Evolutionary conservation across 2,113 vertebrate species (phyloP).

Genomic region (Melanotaenia duboulayi): DNA sequence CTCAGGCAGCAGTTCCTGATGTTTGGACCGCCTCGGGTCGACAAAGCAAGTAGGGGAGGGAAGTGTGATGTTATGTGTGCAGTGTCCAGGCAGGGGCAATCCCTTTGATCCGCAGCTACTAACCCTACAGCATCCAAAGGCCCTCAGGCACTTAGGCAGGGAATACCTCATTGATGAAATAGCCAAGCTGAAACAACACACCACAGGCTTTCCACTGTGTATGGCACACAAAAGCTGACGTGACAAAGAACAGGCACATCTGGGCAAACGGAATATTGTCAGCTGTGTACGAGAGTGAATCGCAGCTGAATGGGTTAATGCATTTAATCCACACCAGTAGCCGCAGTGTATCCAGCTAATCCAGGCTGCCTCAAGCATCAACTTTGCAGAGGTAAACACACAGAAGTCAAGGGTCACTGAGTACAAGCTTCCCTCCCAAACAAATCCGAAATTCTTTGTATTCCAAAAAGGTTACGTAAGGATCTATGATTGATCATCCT

Average conservation of each 20-base stretch:
- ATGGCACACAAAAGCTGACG: constrained; percentile 73
- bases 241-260: constrained; percentile 65
- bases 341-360: constrained; percentile 74
- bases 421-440: constrained; percentile 10
- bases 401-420: constrained; percentile 52
- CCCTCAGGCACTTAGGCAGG: constrained; percentile 54
- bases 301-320: constrained; percentile 59
- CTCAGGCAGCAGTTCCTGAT: constrained; percentile 44
- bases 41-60: constrained; percentile 32
- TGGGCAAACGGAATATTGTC: constrained; percentile 35
- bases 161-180: constrained; percentile 67
- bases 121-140: constrained; percentile 50
- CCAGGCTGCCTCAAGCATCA: constrained; percentile 48
- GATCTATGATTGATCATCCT: not conserved
- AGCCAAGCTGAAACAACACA: constrained; percentile 76
- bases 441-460: constrained; percentile 1
- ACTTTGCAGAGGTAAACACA: constrained; percentile 55
- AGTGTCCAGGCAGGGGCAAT: constrained; percentile 59
- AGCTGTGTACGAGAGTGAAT: constrained; percentile 66
- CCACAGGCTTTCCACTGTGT: constrained; percentile 50
- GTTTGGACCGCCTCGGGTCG: constrained; percentile 43
- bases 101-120: constrained; percentile 65
- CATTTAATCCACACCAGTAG: constrained; percentile 69
- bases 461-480: constrained; percentile 29
- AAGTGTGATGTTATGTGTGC: constrained; percentile 49